These are phyloP conservation scores for Valencia hispanica DNA, from an alignment of 2,797 vertebrate species.

Conservation along the genomic window DNA sequence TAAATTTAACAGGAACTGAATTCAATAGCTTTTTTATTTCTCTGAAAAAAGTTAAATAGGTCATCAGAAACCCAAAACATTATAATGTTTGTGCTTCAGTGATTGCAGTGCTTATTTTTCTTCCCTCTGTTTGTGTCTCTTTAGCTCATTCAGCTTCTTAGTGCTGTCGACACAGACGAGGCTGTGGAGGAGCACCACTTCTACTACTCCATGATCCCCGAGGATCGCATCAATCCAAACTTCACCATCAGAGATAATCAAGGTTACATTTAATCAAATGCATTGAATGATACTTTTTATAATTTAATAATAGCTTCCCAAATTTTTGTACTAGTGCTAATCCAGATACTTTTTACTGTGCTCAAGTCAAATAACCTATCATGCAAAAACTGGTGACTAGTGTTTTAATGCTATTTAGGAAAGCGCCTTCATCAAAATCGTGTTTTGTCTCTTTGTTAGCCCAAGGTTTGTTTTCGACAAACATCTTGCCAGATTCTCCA, in stretches of 20 bases:
- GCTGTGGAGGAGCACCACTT: slow-evolving; percentile 86
- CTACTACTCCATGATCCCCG: slow-evolving; percentile 85
- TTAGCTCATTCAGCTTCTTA: slow-evolving; percentile 89
- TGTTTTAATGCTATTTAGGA: background rate
- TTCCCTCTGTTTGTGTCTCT: slow-evolving; percentile 40
- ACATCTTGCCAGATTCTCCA: background rate
- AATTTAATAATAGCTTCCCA: background rate
- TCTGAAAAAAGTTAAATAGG: background rate
- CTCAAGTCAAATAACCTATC: background rate
- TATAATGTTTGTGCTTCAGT: background rate
- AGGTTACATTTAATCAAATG: slow-evolving; percentile 75
- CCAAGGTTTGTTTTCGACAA: background rate
- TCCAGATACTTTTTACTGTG: background rate
- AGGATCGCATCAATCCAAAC: slow-evolving; percentile 83
- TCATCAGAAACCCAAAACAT: background rate
- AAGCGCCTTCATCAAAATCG: background rate
- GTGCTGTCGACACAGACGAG: slow-evolving; percentile 88
- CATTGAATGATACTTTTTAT: background rate
- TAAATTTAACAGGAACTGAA: slow-evolving; percentile 4
- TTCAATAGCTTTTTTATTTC: slow-evolving; percentile 10
- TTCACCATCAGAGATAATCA: slow-evolving; percentile 91
- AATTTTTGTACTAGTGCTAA: background rate
- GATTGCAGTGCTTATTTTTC: background rate
- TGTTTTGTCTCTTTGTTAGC: background rate
- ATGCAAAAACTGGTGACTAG: background rate